A percentile compares a stretch with the other conserved stretches of the same genome.
phyloP scores from a whole-genome alignment of 2,888 invertebrate species.

The Mesoligia furuncula region DNA sequence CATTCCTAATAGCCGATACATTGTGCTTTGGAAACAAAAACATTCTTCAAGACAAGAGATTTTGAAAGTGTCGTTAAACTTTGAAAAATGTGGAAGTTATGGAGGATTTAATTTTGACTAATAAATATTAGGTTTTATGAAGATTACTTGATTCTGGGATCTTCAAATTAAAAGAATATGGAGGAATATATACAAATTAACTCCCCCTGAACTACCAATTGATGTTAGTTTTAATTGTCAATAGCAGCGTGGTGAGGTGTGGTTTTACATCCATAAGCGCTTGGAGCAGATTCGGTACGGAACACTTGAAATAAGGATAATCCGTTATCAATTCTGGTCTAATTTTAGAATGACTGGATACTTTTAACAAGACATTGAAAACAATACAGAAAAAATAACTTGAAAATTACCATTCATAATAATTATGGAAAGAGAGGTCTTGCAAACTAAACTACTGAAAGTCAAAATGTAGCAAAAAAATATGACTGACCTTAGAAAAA shows the following conservation, averaged over 20 bases:
- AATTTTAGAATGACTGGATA: slow-evolving; percentile 52
- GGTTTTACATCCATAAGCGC: slow-evolving; percentile 72
- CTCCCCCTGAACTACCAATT: slow-evolving; percentile 34
- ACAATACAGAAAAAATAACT: slow-evolving; percentile 24
- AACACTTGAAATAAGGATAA: slow-evolving; percentile 60
- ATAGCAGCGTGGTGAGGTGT: slow-evolving; percentile 74
- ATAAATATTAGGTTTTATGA: background rate
- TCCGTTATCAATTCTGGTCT: slow-evolving; percentile 46
- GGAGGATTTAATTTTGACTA: slow-evolving; percentile 23
- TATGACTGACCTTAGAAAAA: slow-evolving; percentile 73
- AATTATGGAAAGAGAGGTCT: slow-evolving; percentile 31
- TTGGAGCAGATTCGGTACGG: slow-evolving; percentile 54
- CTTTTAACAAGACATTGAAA: slow-evolving; percentile 43
- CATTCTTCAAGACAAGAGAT: slow-evolving; percentile 18
- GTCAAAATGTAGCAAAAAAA: slow-evolving; percentile 51
- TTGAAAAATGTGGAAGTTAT: slow-evolving; percentile 23
- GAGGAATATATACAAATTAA: slow-evolving; percentile 17
- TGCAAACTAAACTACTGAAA: slow-evolving; percentile 61
- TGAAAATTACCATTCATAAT: slow-evolving; percentile 39
- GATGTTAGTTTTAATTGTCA: slow-evolving; percentile 71
- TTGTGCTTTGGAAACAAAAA: slow-evolving; percentile 25
- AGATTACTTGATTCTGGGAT: background rate
- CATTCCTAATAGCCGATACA: slow-evolving; percentile 15
- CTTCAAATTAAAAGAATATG: background rate
- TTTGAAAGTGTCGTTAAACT: slow-evolving; percentile 22